A percentile compares a stretch with the other conserved stretches of the same genome.
Conservation (phyloP, 2,797 vertebrate species). For the Pogonophryne albipinna region DNA sequence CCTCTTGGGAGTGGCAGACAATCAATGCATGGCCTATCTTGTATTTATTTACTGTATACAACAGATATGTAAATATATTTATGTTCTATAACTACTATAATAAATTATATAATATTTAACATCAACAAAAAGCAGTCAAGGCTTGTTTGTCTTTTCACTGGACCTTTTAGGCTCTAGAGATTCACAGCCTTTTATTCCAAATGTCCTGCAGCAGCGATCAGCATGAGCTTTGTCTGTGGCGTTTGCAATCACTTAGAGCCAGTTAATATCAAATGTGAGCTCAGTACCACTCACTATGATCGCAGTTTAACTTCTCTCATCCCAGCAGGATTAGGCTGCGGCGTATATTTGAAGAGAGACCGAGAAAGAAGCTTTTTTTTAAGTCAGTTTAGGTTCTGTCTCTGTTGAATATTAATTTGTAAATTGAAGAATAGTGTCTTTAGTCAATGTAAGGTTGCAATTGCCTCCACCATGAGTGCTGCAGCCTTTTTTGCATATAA, state of each 20-base stretch:
- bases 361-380: neutral
- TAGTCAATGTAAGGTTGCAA: constrained; percentile 10
- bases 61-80: neutral
- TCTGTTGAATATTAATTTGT: constrained; percentile 15
- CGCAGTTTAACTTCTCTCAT: constrained; percentile 43
- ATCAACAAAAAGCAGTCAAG: neutral
- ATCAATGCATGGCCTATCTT: constrained; percentile 46
- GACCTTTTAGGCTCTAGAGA: constrained; percentile 11
- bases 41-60: constrained; percentile 44
- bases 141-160: constrained; percentile 14
- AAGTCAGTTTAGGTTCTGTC: neutral
- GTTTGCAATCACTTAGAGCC: constrained; percentile 54
- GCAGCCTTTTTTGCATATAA: constrained; percentile 1
- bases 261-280: constrained; percentile 57
- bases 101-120: neutral
- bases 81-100: too few species aligned
- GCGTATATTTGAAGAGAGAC: constrained; percentile 31
- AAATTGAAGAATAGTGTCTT: constrained; percentile 23
- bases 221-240: constrained; percentile 38
- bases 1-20: constrained; percentile 18
- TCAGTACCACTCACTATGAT: constrained; percentile 55
- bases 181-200: constrained; percentile 17
- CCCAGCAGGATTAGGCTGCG: constrained; percentile 29
- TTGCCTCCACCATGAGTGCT: constrained; percentile 17
- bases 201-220: neutral